These are phyloP conservation scores for Callocephalon fimbriatum DNA, from an alignment of 2,113 vertebrate genomes.

Conservation along the genomic window DNA sequence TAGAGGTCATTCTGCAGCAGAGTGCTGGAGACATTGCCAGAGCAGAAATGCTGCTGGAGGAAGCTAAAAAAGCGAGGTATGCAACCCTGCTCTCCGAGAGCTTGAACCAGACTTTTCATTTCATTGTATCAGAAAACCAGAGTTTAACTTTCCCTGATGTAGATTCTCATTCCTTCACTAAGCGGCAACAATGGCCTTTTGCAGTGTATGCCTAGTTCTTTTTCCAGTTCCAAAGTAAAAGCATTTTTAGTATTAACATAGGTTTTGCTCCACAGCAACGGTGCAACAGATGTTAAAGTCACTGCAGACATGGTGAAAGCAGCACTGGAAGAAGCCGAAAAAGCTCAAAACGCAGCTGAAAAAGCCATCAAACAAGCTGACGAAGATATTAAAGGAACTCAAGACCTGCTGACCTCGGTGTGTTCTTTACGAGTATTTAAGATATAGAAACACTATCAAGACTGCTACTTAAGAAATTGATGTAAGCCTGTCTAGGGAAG, in stretches of 20 bases:
- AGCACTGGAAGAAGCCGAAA: conserved; percentile 90
- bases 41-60: conserved; percentile 87
- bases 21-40: conserved; percentile 88
- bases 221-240: neutral
- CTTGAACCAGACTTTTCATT: neutral
- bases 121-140: neutral
- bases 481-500: neutral
- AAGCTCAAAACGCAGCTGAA: conserved; percentile 86
- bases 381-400: conserved; percentile 89
- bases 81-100: neutral
- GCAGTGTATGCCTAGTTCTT: neutral
- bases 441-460: neutral
- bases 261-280: conserved; percentile 79
- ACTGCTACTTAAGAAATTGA: neutral
- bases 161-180: neutral
- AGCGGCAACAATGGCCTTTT: neutral
- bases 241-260: neutral
- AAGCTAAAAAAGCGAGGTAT: conserved; percentile 90
- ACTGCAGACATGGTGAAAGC: conserved; percentile 87
- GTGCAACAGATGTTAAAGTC: conserved; percentile 85
- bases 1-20: conserved; percentile 91
- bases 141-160: neutral
- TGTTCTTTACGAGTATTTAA: conserved; percentile 36
- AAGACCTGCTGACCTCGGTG: conserved; percentile 88
- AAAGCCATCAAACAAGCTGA: conserved; percentile 90